Evolutionary conservation across 2,797 vertebrate genomes (phyloP).

Genomic region (Onychomys leucogaster): DNA sequence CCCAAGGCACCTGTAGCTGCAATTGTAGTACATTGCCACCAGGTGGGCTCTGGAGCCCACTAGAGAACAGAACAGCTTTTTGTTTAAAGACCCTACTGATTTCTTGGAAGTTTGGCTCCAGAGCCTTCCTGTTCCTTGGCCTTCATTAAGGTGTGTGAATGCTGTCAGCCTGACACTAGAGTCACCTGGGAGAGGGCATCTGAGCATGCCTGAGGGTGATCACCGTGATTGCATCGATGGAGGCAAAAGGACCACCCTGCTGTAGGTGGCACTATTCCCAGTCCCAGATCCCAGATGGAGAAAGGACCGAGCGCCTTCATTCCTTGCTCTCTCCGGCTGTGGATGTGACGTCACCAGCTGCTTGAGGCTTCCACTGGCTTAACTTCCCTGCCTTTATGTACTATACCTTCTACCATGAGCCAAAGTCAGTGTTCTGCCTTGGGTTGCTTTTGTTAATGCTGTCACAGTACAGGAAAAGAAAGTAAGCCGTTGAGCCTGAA

Average conservation of each 20-base stretch:
- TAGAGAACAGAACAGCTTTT: neutral
- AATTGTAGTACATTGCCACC: slow-evolving; percentile 25
- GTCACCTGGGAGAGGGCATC: neutral
- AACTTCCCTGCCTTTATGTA: neutral
- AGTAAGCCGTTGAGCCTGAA: neutral
- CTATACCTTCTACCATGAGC: neutral
- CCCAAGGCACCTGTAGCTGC: neutral
- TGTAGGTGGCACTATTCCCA: neutral
- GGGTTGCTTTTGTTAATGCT: neutral
- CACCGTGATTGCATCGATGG: neutral
- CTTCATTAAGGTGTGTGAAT: neutral
- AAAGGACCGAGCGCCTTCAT: neutral
- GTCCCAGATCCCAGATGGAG: neutral
- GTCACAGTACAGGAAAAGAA: neutral
- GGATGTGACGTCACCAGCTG: neutral
- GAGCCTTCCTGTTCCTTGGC: neutral
- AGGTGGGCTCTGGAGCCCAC: slow-evolving; percentile 58
- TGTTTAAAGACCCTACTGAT: neutral
- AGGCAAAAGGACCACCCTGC: neutral
- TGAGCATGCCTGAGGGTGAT: neutral
- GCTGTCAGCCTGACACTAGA: neutral
- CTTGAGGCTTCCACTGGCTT: neutral
- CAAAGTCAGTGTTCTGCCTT: neutral
- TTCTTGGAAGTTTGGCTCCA: neutral
- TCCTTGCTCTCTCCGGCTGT: neutral